Base-by-base conservation (phyloP, 2,888 invertebrate genomes). In the Erebia ligea region DNA sequence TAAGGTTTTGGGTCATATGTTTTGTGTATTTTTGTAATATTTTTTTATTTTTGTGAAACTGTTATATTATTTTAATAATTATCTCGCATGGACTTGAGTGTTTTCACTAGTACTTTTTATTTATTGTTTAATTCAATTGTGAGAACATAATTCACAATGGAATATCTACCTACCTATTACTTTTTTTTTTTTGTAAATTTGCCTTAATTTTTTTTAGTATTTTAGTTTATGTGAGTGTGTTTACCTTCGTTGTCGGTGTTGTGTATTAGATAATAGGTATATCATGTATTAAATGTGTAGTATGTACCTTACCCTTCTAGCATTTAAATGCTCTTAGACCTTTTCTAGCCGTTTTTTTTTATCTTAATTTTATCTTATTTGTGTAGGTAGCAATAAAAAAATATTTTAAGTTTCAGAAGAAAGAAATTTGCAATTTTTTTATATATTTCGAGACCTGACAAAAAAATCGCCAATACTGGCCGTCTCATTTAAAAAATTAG, bases 241-340 rank as follows among this genome's bases (percentile, higher is more conserved):
- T 64, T 19, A 67, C 70, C 15, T 71, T 54, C 4, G 0, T 19
- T 73, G 19, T 74, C 21, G 70, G 62, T 74, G 76, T 76, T 71
- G 64, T 69, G 6, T 17, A 40, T 45, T 63, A 42, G 42, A 40
- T 72, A 34, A 6, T 34, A 34, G 34, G 34, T 34, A 34, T 42
- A 42, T 34, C 6, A 34, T 11, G 9, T 2, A 42, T 42, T 42
- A 42, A 9, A 1, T 42, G 11, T 11, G 11, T 11, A 42, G 9
- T 42, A 42, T 11, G 1, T 42, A 42, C 42, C 42, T 42, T 1
- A 2, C 9, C 42, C 1, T 42, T 11, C 10, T 0, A 34, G 1
- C 42, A 42, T 42, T 42, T 42, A 42, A 42, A 42, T 34, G 6
- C 34, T 34, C 34, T 34, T 6, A 34, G 34, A 34, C 34, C 34